phyloP scores from a whole-genome alignment of 2,113 vertebrate species.

The Neogobius melanostomus region DNA sequence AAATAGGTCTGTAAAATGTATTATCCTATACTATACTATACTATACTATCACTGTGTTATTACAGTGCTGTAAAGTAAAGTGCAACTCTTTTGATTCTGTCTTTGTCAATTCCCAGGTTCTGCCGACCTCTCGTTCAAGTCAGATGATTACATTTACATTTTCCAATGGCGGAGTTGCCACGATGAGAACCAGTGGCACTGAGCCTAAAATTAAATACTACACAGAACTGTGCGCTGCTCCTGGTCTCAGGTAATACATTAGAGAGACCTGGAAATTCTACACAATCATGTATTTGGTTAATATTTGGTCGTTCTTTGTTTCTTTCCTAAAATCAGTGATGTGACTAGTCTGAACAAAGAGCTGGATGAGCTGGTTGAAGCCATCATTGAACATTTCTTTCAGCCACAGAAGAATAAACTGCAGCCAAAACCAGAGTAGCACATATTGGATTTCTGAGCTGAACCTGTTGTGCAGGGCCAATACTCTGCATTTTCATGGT shows the following conservation, averaged over 20 bases:
- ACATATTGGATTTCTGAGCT: background rate
- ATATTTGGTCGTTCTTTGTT: background rate
- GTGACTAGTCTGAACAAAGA: constrained; percentile 85
- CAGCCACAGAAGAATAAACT: constrained; percentile 91
- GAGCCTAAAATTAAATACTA: constrained; percentile 99
- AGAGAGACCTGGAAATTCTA: background rate
- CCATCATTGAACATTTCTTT: constrained; percentile 91
- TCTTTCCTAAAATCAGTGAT: constrained; percentile 75
- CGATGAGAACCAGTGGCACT: constrained; percentile 94
- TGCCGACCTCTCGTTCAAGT: constrained; percentile 91
- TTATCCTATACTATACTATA: too few species aligned
- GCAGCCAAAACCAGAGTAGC: constrained; percentile 82
- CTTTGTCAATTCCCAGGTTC: constrained; percentile 77
- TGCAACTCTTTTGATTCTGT: background rate
- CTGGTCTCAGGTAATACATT: constrained; percentile 85
- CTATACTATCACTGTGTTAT: too few species aligned
- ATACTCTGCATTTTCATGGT: background rate
- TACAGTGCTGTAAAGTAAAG: too few species aligned
- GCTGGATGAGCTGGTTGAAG: constrained; percentile 83
- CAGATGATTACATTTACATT: constrained; percentile 99
- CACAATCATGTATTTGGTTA: too few species aligned
- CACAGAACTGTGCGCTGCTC: constrained; percentile 90
- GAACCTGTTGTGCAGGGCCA: constrained; percentile 3
- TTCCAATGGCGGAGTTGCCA: constrained; percentile 91
- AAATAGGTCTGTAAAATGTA: too few species aligned